phyloP scores from a whole-genome alignment of 2,113 vertebrate genomes.

The Lipophrys pholis region DNA sequence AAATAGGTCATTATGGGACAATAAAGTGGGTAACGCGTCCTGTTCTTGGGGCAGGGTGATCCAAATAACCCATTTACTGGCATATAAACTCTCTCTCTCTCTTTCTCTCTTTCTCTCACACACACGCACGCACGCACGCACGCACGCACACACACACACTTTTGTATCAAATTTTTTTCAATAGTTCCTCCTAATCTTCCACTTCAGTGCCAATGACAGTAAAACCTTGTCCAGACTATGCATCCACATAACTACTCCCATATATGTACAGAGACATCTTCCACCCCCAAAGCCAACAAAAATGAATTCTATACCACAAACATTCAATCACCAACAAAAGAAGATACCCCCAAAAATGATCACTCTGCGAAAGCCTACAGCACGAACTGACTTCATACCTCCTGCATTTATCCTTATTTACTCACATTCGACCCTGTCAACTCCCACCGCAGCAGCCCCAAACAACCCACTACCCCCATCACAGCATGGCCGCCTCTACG shows the following conservation, averaged over 20 bases:
- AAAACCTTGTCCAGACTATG: conserved; percentile 21
- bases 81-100: no score
- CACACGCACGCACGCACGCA: neutral
- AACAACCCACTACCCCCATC: conserved; percentile 5
- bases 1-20: conserved; percentile 8
- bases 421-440: conserved; percentile 45
- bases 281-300: conserved; percentile 33
- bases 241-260: conserved; percentile 31
- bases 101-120: no score
- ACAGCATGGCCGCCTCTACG: conserved; percentile 11
- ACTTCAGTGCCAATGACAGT: neutral
- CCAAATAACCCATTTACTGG: no score
- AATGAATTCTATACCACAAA: conserved; percentile 56
- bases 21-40: conserved; percentile 2
- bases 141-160: neutral
- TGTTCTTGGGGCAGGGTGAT: neutral
- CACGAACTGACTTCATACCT: conserved; percentile 69
- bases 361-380: conserved; percentile 60
- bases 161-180: no score
- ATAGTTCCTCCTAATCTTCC: no score
- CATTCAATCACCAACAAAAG: conserved; percentile 67
- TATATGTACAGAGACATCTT: conserved; percentile 51
- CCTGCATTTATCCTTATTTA: conserved; percentile 57
- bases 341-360: conserved; percentile 64
- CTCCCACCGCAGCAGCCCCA: conserved; percentile 40